Percentiles rank a stretch among this genome's conserved stretches.
phyloP scores from a whole-genome alignment of 1,140 invertebrate genomes.

The Drosophila melanogaster region DNA sequence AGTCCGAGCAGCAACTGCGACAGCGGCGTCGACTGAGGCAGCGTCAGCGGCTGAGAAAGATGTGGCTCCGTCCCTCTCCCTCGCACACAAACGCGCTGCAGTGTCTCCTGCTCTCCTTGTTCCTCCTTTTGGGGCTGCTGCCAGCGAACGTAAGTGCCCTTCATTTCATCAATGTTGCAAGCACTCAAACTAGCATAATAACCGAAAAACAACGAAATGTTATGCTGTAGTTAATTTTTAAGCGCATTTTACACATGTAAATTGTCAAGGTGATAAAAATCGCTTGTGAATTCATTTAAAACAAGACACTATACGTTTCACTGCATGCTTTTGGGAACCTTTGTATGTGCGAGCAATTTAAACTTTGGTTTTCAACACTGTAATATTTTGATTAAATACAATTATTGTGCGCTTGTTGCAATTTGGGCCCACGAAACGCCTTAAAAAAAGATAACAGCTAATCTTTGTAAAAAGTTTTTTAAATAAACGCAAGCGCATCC shows the following conservation, averaged over 20 bases:
- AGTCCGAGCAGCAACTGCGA: conserved; percentile 45
- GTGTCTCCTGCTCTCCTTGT: conserved; percentile 20
- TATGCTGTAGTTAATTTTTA: neutral
- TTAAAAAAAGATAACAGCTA: neutral
- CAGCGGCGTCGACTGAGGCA: conserved; percentile 31
- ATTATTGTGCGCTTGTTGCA: neutral
- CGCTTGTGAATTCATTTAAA: too few relatives aligned
- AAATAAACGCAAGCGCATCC: neutral
- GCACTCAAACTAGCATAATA: neutral
- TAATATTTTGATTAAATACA: too few relatives aligned
- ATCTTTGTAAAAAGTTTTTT: neutral
- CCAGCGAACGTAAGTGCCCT: conserved; percentile 37
- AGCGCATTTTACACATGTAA: too few relatives aligned
- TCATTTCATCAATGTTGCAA: conserved; percentile 23
- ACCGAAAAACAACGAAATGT: neutral
- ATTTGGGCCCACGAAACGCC: neutral
- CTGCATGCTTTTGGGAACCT: too few relatives aligned
- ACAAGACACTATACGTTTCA: too few relatives aligned
- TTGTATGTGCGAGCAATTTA: too few relatives aligned
- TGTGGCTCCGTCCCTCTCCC: conserved; percentile 34
- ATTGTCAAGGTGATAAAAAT: too few relatives aligned
- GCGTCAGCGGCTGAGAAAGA: conserved; percentile 44
- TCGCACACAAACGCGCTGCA: conserved; percentile 26
- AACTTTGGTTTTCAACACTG: too few relatives aligned
- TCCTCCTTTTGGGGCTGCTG: conserved; percentile 18